Evolutionary conservation across 2,113 vertebrate species (phyloP).

Genomic region (Tupaia chinensis): DNA sequence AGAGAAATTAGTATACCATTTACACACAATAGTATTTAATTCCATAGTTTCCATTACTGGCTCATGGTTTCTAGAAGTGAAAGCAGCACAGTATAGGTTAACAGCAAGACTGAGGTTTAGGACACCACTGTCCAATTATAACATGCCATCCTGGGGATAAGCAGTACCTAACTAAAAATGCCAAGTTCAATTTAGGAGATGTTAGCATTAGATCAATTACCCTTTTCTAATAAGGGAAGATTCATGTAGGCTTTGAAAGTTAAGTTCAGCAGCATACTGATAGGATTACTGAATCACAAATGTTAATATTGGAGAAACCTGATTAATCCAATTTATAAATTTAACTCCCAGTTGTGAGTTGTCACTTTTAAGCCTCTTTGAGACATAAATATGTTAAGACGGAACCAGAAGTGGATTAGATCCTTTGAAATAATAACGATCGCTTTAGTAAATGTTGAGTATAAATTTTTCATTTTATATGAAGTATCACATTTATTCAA

Average conservation of each 20-base stretch:
- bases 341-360: background rate
- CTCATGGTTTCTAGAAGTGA: accelerated
- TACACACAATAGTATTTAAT: background rate
- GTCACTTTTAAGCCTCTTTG: background rate
- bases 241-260: background rate
- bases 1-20: background rate
- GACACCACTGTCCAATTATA: accelerated
- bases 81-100: background rate
- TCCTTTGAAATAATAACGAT: background rate
- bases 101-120: background rate
- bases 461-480: background rate
- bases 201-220: background rate
- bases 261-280: background rate
- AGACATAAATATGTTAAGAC: background rate
- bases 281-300: background rate
- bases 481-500: background rate
- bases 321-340: background rate
- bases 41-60: background rate
- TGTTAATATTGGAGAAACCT: background rate
- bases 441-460: background rate
- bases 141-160: background rate
- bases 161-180: background rate
- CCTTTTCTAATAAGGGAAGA: background rate
- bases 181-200: background rate
- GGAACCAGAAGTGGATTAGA: background rate